These are phyloP conservation scores for Drosophila parthenogenetica DNA, from an alignment of 2,888 invertebrate genomes.

Conservation along the genomic window DNA sequence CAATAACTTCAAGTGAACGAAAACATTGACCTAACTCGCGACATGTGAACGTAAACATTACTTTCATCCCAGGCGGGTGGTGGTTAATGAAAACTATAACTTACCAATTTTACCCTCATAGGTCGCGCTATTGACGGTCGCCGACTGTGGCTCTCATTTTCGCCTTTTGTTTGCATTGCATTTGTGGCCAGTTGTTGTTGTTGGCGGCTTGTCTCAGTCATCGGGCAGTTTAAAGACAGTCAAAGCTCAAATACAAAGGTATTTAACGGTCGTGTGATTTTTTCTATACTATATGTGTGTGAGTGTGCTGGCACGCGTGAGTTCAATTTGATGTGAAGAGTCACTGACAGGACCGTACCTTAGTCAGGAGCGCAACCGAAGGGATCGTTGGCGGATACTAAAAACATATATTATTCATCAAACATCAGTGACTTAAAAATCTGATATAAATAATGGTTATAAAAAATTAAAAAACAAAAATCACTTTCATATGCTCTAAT, in stretches of 20 bases:
- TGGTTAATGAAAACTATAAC: constrained; percentile 60
- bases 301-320: constrained; percentile 38
- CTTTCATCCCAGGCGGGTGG: constrained; percentile 15
- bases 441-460: too few relatives aligned
- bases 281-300: constrained; percentile 18
- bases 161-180: constrained; percentile 70
- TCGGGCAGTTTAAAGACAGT: constrained; percentile 31
- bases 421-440: too few relatives aligned
- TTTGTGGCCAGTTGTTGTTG: constrained; percentile 39
- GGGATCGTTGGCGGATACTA: not conserved
- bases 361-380: not conserved
- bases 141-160: constrained; percentile 46
- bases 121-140: constrained; percentile 57
- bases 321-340: constrained; percentile 48
- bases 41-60: constrained; percentile 50
- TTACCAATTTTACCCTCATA: constrained; percentile 37
- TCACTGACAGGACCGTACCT: constrained; percentile 60
- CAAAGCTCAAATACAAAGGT: constrained; percentile 49
- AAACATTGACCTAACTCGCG: constrained; percentile 60
- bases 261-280: constrained; percentile 64
- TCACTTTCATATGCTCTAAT: not conserved
- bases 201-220: constrained; percentile 23
- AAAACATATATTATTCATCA: not conserved
- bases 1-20: constrained; percentile 47
- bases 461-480: not conserved